phyloP scores from a whole-genome alignment of 2,113 vertebrate genomes.

The Chaenocephalus aceratus region DNA sequence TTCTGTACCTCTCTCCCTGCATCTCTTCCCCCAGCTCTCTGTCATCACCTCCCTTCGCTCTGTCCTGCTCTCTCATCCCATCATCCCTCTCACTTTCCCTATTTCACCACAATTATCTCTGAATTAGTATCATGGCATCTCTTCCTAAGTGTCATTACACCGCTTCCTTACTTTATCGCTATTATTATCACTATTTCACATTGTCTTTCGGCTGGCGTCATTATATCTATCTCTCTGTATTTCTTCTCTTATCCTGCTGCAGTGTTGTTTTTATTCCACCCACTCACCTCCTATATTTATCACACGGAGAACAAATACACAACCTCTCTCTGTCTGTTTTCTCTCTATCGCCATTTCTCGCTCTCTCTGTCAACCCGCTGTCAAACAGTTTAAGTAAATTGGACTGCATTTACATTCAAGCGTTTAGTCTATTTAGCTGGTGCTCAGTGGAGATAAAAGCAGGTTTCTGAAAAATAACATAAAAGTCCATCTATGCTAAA shows the following conservation, averaged over 20 bases:
- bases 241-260: constrained; percentile 69
- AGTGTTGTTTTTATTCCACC: constrained; percentile 79
- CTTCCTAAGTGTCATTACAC: constrained; percentile 60
- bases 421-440: constrained; percentile 45
- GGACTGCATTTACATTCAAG: constrained; percentile 55
- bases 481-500: constrained; percentile 37
- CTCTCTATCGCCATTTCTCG: constrained; percentile 51
- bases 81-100: constrained; percentile 29
- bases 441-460: constrained; percentile 57
- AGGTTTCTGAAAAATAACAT: constrained; percentile 52
- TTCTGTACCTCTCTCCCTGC: constrained; percentile 9
- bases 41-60: constrained; percentile 25
- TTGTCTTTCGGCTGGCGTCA: constrained; percentile 67
- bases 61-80: constrained; percentile 37
- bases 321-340: constrained; percentile 72
- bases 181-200: constrained; percentile 69
- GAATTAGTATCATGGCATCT: constrained; percentile 52
- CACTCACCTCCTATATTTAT: constrained; percentile 81
- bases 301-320: constrained; percentile 76
- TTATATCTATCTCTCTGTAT: constrained; percentile 70
- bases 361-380: constrained; percentile 54
- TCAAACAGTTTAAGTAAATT: constrained; percentile 73
- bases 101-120: constrained; percentile 62
- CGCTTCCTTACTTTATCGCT: constrained; percentile 54
- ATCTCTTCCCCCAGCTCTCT: constrained; percentile 25